Evolutionary conservation across 2,888 invertebrate genomes (phyloP).

Genomic region (Philhelius pedissequus): DNA sequence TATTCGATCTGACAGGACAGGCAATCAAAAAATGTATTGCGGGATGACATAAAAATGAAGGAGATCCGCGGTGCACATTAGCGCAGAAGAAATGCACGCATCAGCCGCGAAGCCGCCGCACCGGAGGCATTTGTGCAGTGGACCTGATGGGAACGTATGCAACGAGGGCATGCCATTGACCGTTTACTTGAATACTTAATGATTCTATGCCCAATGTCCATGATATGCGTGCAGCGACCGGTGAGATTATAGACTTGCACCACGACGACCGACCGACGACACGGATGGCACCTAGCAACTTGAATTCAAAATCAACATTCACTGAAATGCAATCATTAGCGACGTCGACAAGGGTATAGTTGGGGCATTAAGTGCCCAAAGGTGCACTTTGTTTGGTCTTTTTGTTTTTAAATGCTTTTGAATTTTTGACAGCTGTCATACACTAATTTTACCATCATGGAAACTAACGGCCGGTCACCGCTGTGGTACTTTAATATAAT

Average conservation of each 20-base stretch:
- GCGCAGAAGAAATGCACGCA: constrained; percentile 11
- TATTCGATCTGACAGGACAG: constrained; percentile 42
- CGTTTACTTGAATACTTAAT: constrained; percentile 28
- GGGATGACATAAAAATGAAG: constrained; percentile 32
- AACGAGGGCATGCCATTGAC: constrained; percentile 48
- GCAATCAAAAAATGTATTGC: constrained; percentile 49
- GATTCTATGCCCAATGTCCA: constrained; percentile 26
- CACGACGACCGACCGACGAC: neutral
- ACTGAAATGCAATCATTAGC: neutral
- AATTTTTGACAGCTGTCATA: too few relatives aligned
- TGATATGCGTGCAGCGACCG: constrained; percentile 14
- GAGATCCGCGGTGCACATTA: constrained; percentile 4
- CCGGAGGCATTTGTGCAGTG: neutral
- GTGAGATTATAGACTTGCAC: constrained; percentile 9
- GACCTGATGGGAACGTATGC: constrained; percentile 1
- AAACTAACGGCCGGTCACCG: too few relatives aligned
- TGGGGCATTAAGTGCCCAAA: neutral
- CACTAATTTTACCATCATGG: too few relatives aligned
- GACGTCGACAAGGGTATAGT: neutral
- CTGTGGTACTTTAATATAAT: too few relatives aligned
- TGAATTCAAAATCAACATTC: constrained; percentile 10
- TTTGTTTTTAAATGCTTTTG: too few relatives aligned
- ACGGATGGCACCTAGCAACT: neutral
- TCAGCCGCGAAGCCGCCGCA: neutral
- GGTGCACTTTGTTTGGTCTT: too few relatives aligned